Percentiles rank a stretch among this genome's conserved stretches.
Conservation (phyloP, 2,797 vertebrate genomes). For the Margarornis squamiger region DNA sequence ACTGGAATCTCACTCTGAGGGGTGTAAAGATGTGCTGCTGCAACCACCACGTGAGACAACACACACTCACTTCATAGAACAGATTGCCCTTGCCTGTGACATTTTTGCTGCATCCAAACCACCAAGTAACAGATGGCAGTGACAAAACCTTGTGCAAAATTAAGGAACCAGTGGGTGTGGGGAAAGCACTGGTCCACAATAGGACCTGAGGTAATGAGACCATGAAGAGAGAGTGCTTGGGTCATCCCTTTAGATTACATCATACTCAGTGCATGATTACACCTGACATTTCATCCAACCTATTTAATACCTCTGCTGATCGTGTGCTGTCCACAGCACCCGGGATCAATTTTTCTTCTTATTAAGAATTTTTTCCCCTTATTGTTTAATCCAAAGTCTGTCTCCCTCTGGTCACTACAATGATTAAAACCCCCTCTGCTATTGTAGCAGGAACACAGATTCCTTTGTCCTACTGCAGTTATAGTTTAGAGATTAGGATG, state of each 20-base stretch:
- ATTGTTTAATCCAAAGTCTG: background rate
- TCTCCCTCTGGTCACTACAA: background rate
- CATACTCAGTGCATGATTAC: background rate
- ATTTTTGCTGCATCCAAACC: background rate
- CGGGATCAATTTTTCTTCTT: background rate
- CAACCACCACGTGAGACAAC: background rate
- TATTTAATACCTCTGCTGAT: background rate
- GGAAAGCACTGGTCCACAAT: background rate
- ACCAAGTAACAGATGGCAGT: background rate
- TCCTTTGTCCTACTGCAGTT: background rate
- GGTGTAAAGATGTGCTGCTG: background rate
- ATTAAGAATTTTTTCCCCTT: background rate
- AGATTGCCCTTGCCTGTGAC: background rate
- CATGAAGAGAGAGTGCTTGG: background rate
- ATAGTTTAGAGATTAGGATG: background rate
- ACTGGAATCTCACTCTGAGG: background rate
- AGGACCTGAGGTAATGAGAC: background rate
- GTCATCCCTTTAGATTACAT: background rate
- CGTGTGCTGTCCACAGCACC: background rate
- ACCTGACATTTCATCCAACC: slow-evolving; percentile 3
- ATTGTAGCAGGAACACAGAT: background rate
- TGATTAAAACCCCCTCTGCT: background rate
- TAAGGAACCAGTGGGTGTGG: background rate
- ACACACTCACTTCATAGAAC: background rate
- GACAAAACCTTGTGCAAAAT: slow-evolving; percentile 6